Percentiles rank a stretch among this genome's conserved stretches.
Conservation (phyloP, 2,113 vertebrate genomes). For the Crotalus tigris region DNA sequence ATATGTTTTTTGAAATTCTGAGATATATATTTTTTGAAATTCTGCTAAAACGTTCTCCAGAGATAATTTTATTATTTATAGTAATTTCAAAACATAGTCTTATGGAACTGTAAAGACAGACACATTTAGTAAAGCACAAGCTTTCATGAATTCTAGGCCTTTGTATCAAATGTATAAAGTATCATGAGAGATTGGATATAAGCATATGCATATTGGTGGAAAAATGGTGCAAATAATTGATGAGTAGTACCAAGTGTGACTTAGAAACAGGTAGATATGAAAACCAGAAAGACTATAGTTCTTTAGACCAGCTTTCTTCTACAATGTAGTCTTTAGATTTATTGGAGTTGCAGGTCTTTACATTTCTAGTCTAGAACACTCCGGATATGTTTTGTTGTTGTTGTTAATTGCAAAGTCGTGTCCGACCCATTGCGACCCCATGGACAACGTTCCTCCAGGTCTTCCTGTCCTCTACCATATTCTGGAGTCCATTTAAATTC, state of each 20-base stretch:
- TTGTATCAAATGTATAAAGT: not conserved
- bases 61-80: not conserved
- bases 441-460: too few relatives aligned
- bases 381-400: too few relatives aligned
- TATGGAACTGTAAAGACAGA: not conserved
- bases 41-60: not conserved
- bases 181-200: not conserved
- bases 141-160: not conserved
- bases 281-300: not conserved
- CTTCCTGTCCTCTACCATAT: too few relatives aligned
- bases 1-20: not conserved
- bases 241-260: not conserved
- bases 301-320: not conserved
- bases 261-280: not conserved
- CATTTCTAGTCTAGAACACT: not conserved
- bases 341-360: not conserved
- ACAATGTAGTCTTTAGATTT: not conserved
- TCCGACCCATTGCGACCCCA: too few relatives aligned
- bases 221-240: not conserved
- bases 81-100: not conserved
- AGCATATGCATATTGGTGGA: not conserved
- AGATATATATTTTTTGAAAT: not conserved
- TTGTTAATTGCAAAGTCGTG: too few relatives aligned
- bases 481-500: too few relatives aligned
- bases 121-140: not conserved